Conservation (phyloP, 2,113 vertebrate genomes). For the Pteruthius melanotis region DNA sequence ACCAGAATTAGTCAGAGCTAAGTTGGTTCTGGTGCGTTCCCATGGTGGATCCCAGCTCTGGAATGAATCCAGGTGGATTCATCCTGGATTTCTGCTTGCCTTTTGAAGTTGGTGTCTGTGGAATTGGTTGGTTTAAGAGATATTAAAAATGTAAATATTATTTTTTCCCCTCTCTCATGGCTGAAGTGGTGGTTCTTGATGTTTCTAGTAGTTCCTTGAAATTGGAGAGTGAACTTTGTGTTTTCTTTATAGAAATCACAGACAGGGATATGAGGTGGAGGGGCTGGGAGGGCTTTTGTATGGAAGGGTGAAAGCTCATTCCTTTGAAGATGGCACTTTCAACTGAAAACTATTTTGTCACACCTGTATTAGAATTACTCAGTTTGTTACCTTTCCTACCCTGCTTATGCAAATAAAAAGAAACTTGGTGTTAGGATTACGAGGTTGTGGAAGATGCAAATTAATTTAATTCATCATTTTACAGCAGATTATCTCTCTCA, state of each 20-base stretch:
- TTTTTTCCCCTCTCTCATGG: neutral
- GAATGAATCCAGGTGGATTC: too few relatives aligned
- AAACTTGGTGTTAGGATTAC: neutral
- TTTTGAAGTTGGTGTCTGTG: neutral
- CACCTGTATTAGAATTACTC: accelerated
- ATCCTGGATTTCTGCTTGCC: neutral
- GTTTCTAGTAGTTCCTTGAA: neutral
- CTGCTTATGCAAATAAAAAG: neutral
- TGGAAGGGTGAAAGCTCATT: neutral
- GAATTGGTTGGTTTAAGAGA: neutral
- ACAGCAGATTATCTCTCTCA: neutral
- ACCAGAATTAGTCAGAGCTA: neutral
- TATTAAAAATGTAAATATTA: neutral
- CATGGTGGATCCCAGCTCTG: neutral
- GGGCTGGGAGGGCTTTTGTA: neutral
- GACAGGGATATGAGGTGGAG: accelerated
- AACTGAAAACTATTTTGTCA: neutral
- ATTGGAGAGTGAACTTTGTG: neutral
- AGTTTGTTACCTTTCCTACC: neutral
- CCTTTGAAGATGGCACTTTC: neutral
- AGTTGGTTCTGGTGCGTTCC: neutral
- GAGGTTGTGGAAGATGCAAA: neutral
- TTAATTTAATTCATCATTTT: neutral
- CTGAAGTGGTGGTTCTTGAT: neutral
- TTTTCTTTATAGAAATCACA: accelerated